Evolutionary conservation across 1,140 invertebrate genomes (phyloP).

Genomic region (Ceratina australensis): DNA sequence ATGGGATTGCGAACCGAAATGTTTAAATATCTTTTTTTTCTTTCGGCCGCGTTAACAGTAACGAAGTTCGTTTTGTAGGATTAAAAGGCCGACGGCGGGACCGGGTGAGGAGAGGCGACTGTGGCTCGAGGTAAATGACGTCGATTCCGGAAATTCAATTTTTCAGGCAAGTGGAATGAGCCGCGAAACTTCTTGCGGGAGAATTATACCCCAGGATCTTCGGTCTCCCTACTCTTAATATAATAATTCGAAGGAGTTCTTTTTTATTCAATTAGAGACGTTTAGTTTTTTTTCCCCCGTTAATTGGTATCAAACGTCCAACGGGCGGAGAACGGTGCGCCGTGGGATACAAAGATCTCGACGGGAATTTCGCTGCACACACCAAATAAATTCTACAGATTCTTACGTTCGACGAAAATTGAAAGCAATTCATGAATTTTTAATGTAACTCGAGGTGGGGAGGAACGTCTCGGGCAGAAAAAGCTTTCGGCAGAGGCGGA

Average conservation of each 20-base stretch:
- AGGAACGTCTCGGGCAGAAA: neutral
- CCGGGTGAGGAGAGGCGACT: neutral
- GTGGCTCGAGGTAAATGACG: conserved; percentile 10
- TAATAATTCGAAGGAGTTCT: no score
- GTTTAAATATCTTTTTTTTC: conserved; percentile 20
- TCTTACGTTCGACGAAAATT: neutral
- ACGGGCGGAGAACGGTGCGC: no score
- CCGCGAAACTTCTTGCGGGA: neutral
- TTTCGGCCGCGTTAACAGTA: conserved; percentile 6
- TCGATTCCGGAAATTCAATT: conserved; percentile 33
- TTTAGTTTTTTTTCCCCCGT: no score
- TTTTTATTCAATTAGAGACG: no score
- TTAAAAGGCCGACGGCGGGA: conserved; percentile 22
- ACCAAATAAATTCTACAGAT: neutral
- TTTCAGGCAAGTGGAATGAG: conserved; percentile 1
- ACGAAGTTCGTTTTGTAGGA: conserved; percentile 33
- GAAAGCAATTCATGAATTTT: conserved; percentile 1
- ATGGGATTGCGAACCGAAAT: conserved; percentile 16
- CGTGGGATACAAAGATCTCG: neutral
- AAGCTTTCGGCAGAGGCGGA: neutral
- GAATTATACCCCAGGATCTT: conserved; percentile 12
- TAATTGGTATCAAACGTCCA: no score
- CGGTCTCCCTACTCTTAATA: neutral
- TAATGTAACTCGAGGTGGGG: neutral
- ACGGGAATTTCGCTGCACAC: neutral